Conservation (phyloP, 2,888 invertebrate genomes). For the Scelioninae gen. 2 region DNA sequence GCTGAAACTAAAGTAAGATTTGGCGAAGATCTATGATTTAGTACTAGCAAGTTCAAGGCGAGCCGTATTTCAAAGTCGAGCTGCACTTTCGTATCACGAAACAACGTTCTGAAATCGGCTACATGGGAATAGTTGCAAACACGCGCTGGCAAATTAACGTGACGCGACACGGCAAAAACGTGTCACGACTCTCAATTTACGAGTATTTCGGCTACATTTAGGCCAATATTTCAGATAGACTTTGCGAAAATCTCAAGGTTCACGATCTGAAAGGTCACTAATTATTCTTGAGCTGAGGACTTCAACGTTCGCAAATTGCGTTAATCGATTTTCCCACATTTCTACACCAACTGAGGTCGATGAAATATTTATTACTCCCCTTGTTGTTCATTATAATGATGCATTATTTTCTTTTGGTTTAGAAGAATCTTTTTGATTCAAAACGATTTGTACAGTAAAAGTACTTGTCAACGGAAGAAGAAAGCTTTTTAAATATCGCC, state of each 20-base stretch:
- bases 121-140: conserved; percentile 40
- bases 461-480: too few species aligned
- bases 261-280: conserved; percentile 44
- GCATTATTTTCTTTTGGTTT: too few species aligned
- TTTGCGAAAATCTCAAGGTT: conserved; percentile 38
- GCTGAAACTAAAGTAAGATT: conserved; percentile 26
- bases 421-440: too few species aligned
- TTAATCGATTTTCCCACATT: conserved; percentile 32
- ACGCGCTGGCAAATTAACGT: conserved; percentile 49
- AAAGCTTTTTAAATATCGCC: too few species aligned
- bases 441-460: too few species aligned
- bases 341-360: not conserved
- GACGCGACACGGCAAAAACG: conserved; percentile 35
- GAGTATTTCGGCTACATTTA: conserved; percentile 28
- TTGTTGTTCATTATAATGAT: too few species aligned
- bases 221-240: conserved; percentile 31
- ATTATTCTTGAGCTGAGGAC: conserved; percentile 22
- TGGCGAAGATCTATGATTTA: conserved; percentile 31
- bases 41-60: conserved; percentile 52
- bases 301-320: conserved; percentile 9
- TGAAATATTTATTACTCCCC: too few species aligned
- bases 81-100: conserved; percentile 43
- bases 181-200: conserved; percentile 49
- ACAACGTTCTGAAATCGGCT: conserved; percentile 32
- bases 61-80: conserved; percentile 44